These are phyloP conservation scores for Ibidorhyncha struthersii DNA, from an alignment of 2,113 vertebrate genomes.

Conservation along the genomic window DNA sequence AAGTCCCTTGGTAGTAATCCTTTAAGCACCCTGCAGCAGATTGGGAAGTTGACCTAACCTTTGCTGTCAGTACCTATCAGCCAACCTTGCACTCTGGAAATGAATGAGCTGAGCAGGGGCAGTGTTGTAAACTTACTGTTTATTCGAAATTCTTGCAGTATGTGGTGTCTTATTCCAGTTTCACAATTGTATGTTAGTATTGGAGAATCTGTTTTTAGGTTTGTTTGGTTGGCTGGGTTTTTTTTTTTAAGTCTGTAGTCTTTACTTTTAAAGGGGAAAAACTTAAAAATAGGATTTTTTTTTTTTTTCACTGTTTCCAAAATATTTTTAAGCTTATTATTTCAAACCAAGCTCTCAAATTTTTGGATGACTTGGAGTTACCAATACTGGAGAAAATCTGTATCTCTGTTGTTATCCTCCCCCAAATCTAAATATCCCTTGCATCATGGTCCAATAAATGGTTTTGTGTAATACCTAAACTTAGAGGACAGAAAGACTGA, in stretches of 20 bases:
- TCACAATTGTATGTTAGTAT: not conserved
- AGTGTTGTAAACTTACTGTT: not conserved
- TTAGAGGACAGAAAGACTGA: not conserved
- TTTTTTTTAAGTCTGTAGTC: not conserved
- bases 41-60: constrained; percentile 21
- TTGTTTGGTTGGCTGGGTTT: not conserved
- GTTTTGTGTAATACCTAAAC: not conserved
- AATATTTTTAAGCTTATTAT: not conserved
- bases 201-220: not conserved
- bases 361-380: not conserved
- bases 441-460: not conserved
- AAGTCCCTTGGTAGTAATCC: not conserved
- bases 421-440: not conserved
- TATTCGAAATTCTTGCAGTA: not conserved
- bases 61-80: constrained; percentile 19
- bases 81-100: not conserved
- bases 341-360: not conserved
- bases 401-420: not conserved
- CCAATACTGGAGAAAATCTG: not conserved
- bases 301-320: not conserved
- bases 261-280: not conserved
- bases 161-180: not conserved
- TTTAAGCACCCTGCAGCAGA: not conserved
- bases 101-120: not conserved
- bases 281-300: not conserved